These are phyloP conservation scores for Aricia agestis DNA, from an alignment of 1,140 invertebrate genomes.

Conservation along the genomic window DNA sequence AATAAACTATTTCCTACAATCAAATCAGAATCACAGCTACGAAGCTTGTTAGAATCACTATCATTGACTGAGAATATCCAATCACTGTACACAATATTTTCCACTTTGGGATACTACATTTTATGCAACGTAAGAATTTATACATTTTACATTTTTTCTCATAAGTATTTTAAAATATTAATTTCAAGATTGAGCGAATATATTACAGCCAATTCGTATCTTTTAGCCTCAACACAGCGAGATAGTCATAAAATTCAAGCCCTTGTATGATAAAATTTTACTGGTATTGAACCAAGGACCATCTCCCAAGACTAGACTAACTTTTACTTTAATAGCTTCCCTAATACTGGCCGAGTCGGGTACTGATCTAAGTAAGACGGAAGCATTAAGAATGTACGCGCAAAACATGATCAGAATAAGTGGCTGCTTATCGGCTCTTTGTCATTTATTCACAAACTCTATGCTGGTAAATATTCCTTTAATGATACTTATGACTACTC, in stretches of 20 bases:
- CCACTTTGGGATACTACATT: background rate
- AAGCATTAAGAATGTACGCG: constrained; percentile 33
- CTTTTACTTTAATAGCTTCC: constrained; percentile 49
- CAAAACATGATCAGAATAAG: constrained; percentile 45
- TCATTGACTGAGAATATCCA: background rate
- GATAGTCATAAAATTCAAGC: constrained; percentile 39
- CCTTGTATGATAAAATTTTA: constrained; percentile 46
- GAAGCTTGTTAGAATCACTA: background rate
- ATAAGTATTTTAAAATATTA: too few species aligned
- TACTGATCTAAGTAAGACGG: constrained; percentile 18
- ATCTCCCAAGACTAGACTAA: constrained; percentile 36
- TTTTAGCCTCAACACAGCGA: constrained; percentile 38
- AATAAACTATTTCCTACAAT: background rate
- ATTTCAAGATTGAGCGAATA: too few species aligned
- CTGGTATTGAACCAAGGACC: constrained; percentile 37
- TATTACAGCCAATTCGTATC: background rate
- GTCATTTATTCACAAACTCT: constrained; percentile 31
- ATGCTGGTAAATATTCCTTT: constrained; percentile 37
- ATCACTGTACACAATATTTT: background rate
- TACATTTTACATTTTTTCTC: background rate
- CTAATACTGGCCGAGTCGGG: constrained; percentile 38
- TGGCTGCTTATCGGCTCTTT: constrained; percentile 38
- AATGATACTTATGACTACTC: too few species aligned
- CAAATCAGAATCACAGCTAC: background rate
- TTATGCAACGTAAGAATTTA: background rate